Conservation (phyloP, 2,888 invertebrate genomes). For the Plebejus melissa region DNA sequence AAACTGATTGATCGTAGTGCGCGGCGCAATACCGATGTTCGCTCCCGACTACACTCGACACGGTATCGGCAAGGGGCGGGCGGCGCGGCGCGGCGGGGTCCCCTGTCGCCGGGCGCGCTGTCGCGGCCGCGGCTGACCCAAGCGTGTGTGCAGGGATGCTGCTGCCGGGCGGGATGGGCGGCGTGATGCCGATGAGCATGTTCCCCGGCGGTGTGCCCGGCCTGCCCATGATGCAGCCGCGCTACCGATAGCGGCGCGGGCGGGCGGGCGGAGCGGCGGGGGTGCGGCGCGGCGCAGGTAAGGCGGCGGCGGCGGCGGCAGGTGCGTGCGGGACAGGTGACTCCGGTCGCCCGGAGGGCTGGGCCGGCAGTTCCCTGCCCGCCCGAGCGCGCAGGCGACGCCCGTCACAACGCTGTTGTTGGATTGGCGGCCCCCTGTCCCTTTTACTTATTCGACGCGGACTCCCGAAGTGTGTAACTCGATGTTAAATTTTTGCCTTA, state of each 20-base stretch:
- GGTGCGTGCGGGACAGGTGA: conserved; percentile 46
- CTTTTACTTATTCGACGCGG: conserved; percentile 28
- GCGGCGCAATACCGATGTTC: background rate
- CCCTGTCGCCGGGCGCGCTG: conserved; percentile 36
- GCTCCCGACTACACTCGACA: background rate
- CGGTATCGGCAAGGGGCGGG: conserved; percentile 11
- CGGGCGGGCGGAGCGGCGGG: conserved; percentile 54
- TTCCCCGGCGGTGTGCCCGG: conserved; percentile 61
- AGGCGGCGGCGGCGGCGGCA: conserved; percentile 41
- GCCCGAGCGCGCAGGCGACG: conserved; percentile 48
- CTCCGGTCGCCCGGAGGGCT: conserved; percentile 47
- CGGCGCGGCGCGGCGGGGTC: conserved; percentile 32
- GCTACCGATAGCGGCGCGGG: conserved; percentile 85
- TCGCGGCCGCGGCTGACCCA: conserved; percentile 33
- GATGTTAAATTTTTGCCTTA: conserved; percentile 66
- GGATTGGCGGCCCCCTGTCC: conserved; percentile 78
- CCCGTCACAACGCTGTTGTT: conserved; percentile 76
- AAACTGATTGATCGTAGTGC: background rate
- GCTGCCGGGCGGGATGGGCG: conserved; percentile 60
- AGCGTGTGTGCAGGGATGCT: conserved; percentile 64
- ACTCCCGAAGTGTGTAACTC: conserved; percentile 44
- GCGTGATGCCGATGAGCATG: conserved; percentile 78
- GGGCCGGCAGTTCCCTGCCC: conserved; percentile 81
- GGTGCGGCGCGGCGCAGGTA: conserved; percentile 42
- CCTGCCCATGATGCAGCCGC: conserved; percentile 88